Conservation (phyloP, 2,888 invertebrate species). For the Phorcus lineatus region DNA sequence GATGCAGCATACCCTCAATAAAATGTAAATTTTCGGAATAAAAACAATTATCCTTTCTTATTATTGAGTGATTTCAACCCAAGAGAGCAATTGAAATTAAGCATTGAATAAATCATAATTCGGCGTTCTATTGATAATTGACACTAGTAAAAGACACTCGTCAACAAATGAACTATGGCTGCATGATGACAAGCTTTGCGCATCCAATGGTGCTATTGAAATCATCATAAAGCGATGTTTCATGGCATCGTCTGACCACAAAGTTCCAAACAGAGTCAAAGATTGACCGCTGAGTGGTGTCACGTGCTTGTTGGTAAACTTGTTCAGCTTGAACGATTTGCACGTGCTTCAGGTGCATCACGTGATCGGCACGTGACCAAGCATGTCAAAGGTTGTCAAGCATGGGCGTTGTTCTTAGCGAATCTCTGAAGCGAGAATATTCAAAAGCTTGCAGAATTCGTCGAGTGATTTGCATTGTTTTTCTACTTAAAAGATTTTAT, state of each 20-base stretch:
- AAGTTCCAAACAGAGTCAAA: neutral
- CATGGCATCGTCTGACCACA: neutral
- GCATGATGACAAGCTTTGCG: no score
- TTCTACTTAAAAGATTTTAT: conserved; percentile 9
- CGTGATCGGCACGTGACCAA: conserved; percentile 12
- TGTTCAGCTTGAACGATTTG: conserved; percentile 12
- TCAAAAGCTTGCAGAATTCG: neutral
- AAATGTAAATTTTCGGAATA: no score
- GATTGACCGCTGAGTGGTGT: neutral
- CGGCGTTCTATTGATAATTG: no score
- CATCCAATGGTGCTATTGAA: no score
- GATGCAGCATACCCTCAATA: no score
- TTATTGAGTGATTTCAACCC: no score
- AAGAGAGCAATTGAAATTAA: no score
- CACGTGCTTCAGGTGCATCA: neutral
- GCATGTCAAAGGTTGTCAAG: conserved; percentile 4
- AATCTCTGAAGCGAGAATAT: neutral
- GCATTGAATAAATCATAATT: no score
- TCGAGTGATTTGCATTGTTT: neutral
- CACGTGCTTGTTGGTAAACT: neutral
- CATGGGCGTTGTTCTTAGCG: neutral
- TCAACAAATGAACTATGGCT: no score
- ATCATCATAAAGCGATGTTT: no score
- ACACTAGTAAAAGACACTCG: no score
- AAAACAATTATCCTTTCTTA: no score